Evolutionary conservation across 2,888 invertebrate genomes (phyloP), one percentile per base, ranked within the genome.

Genomic region (Stenurella melanura): DNA sequence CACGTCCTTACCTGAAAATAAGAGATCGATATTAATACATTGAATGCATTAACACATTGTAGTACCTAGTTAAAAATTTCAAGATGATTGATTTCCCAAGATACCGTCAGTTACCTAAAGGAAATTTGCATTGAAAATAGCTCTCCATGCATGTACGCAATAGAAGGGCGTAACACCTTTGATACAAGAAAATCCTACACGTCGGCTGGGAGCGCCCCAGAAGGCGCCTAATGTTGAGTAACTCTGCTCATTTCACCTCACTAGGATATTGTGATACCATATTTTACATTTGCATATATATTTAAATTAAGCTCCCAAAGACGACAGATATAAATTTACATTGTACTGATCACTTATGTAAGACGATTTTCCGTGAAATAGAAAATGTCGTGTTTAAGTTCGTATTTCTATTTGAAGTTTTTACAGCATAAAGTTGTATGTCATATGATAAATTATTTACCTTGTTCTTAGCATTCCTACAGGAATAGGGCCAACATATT

Each of bases 231-330:
- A 68, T 54, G 54, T 68, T 68, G 68, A 68, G 56, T 17, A 68
- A 68, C 61, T 30, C 17, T 17, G 63, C 60, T 60, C 60, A 60
- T 60, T 60, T 21, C 66, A 50, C 19, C 54, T 68, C 68, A 56
- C 26, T 68, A 30, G 30, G 56, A 68, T 68, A 68, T 56, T 68
- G 56, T 68, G 68, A 68, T 68, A 68, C 56, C 68, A 68, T 68
- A 56, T 21, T 56, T 30, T 38, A 26, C 21, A 68, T 68, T 54
- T 68, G 26, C 56, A 68, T 56, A 68, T 26, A 56, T 56, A 54
- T 68, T 68, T 68, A 68, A 56, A 68, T 56, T 56, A 66, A 42
- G 66, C 42, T 21, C 9, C 66, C 18, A 50, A 66, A 66, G 17
- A 21, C 15, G 42, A 17, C 42, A 19, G 11, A 18, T 66, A 42